phyloP scores from a whole-genome alignment of 2,113 vertebrate genomes.

The Spilogale gracilis region DNA sequence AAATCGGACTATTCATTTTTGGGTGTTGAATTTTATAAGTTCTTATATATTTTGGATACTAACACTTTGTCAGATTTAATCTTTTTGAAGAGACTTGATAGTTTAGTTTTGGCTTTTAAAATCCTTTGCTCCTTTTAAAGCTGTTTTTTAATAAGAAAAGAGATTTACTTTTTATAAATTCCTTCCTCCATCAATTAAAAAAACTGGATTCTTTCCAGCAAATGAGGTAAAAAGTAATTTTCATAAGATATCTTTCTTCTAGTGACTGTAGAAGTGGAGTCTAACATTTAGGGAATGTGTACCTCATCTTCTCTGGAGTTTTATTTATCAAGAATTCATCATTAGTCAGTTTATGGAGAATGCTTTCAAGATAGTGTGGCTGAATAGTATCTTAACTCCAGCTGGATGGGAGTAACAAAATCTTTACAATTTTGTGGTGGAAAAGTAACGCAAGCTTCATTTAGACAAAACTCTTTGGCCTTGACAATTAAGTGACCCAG shows the following conservation, averaged over 20 bases:
- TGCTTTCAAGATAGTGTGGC: background rate
- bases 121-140: conserved; percentile 38
- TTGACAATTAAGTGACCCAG: background rate
- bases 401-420: background rate
- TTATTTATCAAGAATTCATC: background rate
- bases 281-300: background rate
- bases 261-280: background rate
- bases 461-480: conserved; percentile 25
- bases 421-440: background rate
- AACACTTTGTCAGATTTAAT: background rate
- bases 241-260: background rate
- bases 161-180: conserved; percentile 40
- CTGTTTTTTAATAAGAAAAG: background rate
- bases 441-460: background rate
- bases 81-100: background rate
- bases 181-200: background rate
- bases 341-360: background rate
- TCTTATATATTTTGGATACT: background rate
- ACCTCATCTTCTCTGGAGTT: background rate
- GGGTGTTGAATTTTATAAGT: background rate
- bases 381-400: background rate
- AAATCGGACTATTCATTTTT: background rate
- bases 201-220: background rate
- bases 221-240: background rate
- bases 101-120: background rate